phyloP scores from a whole-genome alignment of 2,113 vertebrate species.

The Hipposideros armiger region DNA sequence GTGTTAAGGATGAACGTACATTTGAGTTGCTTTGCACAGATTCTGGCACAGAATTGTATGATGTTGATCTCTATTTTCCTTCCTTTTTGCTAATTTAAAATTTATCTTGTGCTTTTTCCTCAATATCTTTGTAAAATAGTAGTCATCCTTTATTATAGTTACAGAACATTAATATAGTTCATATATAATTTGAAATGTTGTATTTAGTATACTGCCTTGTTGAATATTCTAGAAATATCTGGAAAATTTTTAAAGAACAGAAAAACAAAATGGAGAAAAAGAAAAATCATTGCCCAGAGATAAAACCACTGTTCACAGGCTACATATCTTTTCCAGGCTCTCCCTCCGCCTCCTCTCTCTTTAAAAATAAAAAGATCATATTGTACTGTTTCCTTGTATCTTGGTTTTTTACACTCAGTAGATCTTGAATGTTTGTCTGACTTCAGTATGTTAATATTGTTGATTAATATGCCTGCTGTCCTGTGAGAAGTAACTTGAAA shows the following conservation, averaged over 20 bases:
- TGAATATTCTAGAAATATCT: constrained; percentile 7
- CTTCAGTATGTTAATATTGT: neutral
- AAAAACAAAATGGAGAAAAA: neutral
- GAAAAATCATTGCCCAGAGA: neutral
- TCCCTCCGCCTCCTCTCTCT: neutral
- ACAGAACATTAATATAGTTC: neutral
- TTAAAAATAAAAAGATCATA: neutral
- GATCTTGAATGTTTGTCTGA: constrained; percentile 34
- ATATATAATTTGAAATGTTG: neutral
- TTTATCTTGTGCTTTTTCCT: neutral
- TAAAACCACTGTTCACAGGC: neutral
- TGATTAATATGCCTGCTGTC: neutral
- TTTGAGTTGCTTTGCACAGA: constrained; percentile 29
- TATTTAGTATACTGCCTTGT: neutral
- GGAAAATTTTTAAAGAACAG: constrained; percentile 2
- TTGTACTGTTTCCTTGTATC: neutral
- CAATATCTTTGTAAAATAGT: constrained; percentile 11
- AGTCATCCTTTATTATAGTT: neutral
- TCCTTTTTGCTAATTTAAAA: constrained; percentile 20
- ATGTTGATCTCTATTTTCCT: neutral
- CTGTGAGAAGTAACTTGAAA: neutral
- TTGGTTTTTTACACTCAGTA: neutral
- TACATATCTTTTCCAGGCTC: neutral
- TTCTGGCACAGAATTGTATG: neutral
- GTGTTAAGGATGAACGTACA: neutral